These are phyloP conservation scores for Pyrgilauda ruficollis DNA, from an alignment of 2,113 vertebrate species.

Conservation along the genomic window DNA sequence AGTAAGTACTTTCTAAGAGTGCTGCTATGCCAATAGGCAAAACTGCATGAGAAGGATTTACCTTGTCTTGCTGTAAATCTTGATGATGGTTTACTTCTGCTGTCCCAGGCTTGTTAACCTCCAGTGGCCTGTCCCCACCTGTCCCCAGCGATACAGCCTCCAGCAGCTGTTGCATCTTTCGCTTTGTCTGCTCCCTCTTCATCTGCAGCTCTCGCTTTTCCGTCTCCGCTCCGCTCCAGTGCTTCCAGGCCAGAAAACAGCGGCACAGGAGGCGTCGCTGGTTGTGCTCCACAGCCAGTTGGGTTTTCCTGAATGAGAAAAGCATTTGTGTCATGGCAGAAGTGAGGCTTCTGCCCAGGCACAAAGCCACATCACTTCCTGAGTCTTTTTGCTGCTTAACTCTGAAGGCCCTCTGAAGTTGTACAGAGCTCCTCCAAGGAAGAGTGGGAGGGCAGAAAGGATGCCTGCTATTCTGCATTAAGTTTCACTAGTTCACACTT, in stretches of 20 bases:
- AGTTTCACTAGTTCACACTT: background rate
- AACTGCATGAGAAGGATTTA: background rate
- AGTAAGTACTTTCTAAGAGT: background rate
- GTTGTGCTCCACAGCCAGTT: slow-evolving; percentile 79
- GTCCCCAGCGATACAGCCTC: slow-evolving; percentile 72
- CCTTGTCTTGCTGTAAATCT: slow-evolving; percentile 21
- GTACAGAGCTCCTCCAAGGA: background rate
- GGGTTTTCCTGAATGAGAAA: slow-evolving; percentile 75
- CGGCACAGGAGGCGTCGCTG: slow-evolving; percentile 73
- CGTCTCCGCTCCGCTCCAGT: slow-evolving; percentile 75
- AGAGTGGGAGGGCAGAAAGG: background rate
- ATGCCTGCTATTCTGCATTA: background rate
- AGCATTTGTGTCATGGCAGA: background rate
- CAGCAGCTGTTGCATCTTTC: slow-evolving; percentile 86
- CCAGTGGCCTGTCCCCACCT: background rate
- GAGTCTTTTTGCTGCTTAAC: background rate
- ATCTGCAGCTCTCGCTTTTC: slow-evolving; percentile 73
- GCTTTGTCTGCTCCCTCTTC: slow-evolving; percentile 79
- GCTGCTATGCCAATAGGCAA: background rate
- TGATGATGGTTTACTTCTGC: background rate
- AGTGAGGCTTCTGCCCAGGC: background rate
- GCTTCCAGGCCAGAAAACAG: slow-evolving; percentile 82
- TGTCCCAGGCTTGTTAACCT: background rate
- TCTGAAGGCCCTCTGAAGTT: background rate
- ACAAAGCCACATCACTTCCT: rapidly evolving